Evolutionary conservation across 2,888 invertebrate species (phyloP).

Genomic region (Hecatera dysodea): DNA sequence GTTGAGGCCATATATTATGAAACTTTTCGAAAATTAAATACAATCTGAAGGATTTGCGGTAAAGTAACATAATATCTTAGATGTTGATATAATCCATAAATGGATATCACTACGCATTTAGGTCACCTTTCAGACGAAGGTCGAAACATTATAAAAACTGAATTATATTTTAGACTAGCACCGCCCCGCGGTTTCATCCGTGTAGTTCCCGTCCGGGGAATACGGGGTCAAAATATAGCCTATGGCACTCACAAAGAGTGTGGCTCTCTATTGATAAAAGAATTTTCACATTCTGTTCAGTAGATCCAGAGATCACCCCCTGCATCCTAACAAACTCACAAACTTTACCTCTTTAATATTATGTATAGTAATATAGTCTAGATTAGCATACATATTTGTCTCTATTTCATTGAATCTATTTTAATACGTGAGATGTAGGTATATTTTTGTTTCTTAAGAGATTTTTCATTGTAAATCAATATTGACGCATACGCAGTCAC

Average conservation of each 20-base stretch:
- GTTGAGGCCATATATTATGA: not conserved
- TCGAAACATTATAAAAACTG: constrained; percentile 4
- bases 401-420: constrained; percentile 1
- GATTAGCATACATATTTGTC: constrained; percentile 20
- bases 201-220: too few species aligned
- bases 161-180: constrained; percentile 2
- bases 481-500: constrained; percentile 17
- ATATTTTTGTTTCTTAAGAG: not conserved
- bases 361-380: too few species aligned
- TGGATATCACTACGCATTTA: constrained; percentile 36
- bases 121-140: constrained; percentile 36
- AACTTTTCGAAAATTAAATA: not conserved
- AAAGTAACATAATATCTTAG: constrained; percentile 7
- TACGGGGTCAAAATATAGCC: too few species aligned
- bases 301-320: too few species aligned
- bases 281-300: too few species aligned
- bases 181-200: too few species aligned
- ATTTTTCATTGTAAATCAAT: constrained; percentile 16
- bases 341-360: too few species aligned
- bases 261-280: too few species aligned
- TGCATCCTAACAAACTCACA: too few species aligned
- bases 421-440: not conserved
- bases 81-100: constrained; percentile 23
- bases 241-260: too few species aligned
- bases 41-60: constrained; percentile 10